A percentile compares a stretch with the other conserved stretches of the same genome.
These are phyloP conservation scores for Atta texana DNA, from an alignment of 1,140 invertebrate genomes.

Conservation along the genomic window DNA sequence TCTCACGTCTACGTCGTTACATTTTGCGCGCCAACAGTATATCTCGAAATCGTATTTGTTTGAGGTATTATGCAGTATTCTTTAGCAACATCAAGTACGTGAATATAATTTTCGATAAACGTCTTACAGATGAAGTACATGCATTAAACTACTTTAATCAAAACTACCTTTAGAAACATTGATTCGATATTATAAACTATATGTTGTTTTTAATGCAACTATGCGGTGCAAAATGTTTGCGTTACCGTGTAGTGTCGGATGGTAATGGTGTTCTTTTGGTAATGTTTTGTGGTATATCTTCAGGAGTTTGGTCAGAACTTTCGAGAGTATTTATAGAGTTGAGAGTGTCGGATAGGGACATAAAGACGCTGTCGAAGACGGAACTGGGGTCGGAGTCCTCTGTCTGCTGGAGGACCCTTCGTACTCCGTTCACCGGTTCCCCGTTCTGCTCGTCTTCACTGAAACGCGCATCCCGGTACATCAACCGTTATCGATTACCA, in stretches of 20 bases:
- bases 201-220: slow-evolving; percentile 44
- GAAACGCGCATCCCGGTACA: slow-evolving; percentile 79
- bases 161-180: background rate
- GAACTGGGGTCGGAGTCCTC: slow-evolving; percentile 84
- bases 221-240: slow-evolving; percentile 63
- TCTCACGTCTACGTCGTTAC: slow-evolving; percentile 23
- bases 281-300: slow-evolving; percentile 85
- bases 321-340: slow-evolving; percentile 86
- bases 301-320: slow-evolving; percentile 85
- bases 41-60: slow-evolving; percentile 4
- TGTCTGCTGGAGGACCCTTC: slow-evolving; percentile 80
- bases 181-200: background rate
- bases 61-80: background rate
- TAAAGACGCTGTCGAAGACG: slow-evolving; percentile 85
- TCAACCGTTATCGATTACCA: slow-evolving; percentile 47
- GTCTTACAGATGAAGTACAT: slow-evolving; percentile 10
- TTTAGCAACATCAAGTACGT: slow-evolving; percentile 24
- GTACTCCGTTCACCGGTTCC: slow-evolving; percentile 77
- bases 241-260: slow-evolving; percentile 84
- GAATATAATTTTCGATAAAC: background rate
- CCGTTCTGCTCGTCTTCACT: slow-evolving; percentile 82
- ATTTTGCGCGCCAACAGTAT: background rate
- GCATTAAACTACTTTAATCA: slow-evolving; percentile 29
- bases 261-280: slow-evolving; percentile 84
- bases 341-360: slow-evolving; percentile 86